Conservation (phyloP, 2,797 vertebrate species). For the Pangasius krempfi region DNA sequence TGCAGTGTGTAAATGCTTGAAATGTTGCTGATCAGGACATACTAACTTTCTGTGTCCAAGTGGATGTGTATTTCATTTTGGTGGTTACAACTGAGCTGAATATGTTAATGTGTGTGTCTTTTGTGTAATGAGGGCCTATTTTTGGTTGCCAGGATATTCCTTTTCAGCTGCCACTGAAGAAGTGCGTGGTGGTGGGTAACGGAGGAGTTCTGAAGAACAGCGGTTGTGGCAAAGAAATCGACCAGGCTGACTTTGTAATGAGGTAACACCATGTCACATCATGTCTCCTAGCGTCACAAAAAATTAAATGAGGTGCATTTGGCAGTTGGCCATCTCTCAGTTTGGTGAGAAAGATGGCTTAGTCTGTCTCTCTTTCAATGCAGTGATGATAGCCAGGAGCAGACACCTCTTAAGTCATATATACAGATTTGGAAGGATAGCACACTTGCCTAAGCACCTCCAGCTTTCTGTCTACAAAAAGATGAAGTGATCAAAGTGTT, state of each 20-base stretch:
- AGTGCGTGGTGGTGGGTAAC: slow-evolving; percentile 94
- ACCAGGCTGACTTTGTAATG: slow-evolving; percentile 92
- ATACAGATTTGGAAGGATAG: not conserved
- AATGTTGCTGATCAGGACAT: not conserved
- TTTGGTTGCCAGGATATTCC: slow-evolving; percentile 82
- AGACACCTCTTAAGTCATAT: not conserved
- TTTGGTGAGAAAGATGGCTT: not conserved
- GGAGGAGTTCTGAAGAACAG: slow-evolving; percentile 92
- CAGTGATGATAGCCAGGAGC: not conserved
- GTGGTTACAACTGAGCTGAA: not conserved
- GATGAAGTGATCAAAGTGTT: not conserved
- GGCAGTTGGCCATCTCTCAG: not conserved
- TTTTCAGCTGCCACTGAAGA: slow-evolving; percentile 89
- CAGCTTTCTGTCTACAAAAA: not conserved
- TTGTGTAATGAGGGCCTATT: slow-evolving; percentile 30
- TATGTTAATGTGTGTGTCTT: not conserved
- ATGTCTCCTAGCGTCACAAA: not conserved
- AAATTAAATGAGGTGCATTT: no score
- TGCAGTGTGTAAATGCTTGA: not conserved
- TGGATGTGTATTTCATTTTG: not conserved
- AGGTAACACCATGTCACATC: slow-evolving; percentile 76
- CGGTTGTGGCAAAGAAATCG: slow-evolving; percentile 87
- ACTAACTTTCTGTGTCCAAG: not conserved
- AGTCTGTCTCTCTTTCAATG: not conserved
- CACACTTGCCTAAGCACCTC: not conserved